Base-by-base conservation (phyloP, 1,140 invertebrate genomes). In the Phortica variegata region DNA sequence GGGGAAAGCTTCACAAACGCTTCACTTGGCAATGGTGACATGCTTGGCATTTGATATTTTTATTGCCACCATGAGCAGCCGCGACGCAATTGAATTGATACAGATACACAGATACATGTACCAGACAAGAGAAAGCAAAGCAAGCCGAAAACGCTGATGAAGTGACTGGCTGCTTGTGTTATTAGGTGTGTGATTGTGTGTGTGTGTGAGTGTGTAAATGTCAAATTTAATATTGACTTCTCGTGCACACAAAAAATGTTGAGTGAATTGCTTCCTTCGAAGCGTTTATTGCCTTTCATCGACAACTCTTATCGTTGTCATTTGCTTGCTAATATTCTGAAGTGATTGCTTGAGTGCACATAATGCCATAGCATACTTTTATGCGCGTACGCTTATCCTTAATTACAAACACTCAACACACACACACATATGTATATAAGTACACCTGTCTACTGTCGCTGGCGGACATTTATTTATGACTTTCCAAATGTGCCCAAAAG, bases 291-390 rank as follows among this genome's bases (percentile, higher is more conserved):
- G 55, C 26, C 29, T 52, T 33, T 26, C 15, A 21, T 41, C 39
- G n/a, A 32, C 21, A 15, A 41, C 33, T 21, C 47, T 50, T 26
- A 38, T 37, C 6, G 20, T 20, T 31, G 54, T 52, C 59, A 54
- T 63, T 65, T 55, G 55, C 58, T 54, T 58, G 65, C 61, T 65
- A 47, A 61, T 58, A 57, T 61, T 53, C 48, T 40, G 33, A 34
- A 34, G 13, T n/a, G 5, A 15, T 7, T 12, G 26, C 26, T 7
- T 7, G 26, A 6, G 26, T 7, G 6, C 6, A 34, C 51, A 50
- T 59, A 66, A 61, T 65, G 58, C 62, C 20, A 51, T 41, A 40
- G 23, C 37, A 40, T 56, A 60, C 59, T 43, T 55, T 62, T 62
- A 49, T 49, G 47, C 47, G 47, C 40, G 49, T 57, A 37, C 50